Base-by-base conservation (phyloP, 2,113 vertebrate genomes). In the Diglossa brunneiventris region DNA sequence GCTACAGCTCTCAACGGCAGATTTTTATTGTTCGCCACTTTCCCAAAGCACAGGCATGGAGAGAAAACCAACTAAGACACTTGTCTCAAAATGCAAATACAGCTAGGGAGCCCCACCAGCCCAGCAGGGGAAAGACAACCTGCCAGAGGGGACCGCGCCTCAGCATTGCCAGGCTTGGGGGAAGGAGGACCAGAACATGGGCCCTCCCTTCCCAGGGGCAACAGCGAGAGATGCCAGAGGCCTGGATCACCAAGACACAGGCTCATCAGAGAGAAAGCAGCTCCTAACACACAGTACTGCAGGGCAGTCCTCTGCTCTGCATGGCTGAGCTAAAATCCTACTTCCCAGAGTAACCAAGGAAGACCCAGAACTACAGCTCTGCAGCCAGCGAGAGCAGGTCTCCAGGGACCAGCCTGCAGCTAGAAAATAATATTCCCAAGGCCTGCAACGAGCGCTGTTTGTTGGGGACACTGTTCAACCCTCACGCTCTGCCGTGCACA, bases 11-110 rank as follows among this genome's bases (percentile, higher is more conserved):
- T 92, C 3, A 6, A 58, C 8, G 2, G 69, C 6, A 2, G 80
- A 90, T 92, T 89, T 94, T 90, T 81, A 93, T 95, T 95, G 91
- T 95, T 95, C 89, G 12, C 89, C 61, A 11, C 92, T 89, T 72
- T 90, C 76, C 80, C 73, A 22, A 87, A 78, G 92, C 35, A 1
- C 79, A 78, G 64, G 79, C 92, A 93, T 0, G 0, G 90, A 87
- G 39, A 81, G 56, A 78, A 96, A 92, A 92, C 73, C 86, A 84
- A 92, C 80, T 18, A 58, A 89, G 61, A 80, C 73, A 23, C 73
- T 83, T 4, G 1, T 30, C n/a, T 95, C 73, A 74, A 90, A 93
- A 94, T 56, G 76, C 78, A 90, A 92, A 89, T 1, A 1, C 50
- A 59, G 52, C 26, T 41, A 69, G 46, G 46, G 63, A 95, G 59